Evolutionary conservation across 2,888 invertebrate genomes (phyloP).

Genomic region (Campoplex nolae): DNA sequence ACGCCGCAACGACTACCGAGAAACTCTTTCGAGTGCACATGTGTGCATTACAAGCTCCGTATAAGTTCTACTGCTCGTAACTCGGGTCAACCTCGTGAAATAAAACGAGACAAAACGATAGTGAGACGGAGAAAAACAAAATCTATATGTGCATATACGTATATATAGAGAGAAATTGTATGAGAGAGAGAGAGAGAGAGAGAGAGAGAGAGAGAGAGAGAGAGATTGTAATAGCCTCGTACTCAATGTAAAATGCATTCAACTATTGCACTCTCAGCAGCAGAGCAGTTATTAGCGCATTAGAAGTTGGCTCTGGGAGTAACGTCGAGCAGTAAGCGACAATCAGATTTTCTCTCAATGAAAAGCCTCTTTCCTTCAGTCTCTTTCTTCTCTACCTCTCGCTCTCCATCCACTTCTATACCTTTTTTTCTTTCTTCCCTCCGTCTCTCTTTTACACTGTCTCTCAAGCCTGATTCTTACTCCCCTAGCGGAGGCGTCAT

Average conservation of each 20-base stretch:
- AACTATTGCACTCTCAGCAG: conserved; percentile 58
- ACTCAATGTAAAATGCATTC: conserved; percentile 58
- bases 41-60: conserved; percentile 41
- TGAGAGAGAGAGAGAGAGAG: conserved; percentile 24
- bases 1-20: conserved; percentile 42
- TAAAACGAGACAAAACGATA: background rate
- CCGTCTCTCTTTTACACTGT: background rate
- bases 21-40: conserved; percentile 39
- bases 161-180: conserved; percentile 27
- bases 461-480: background rate
- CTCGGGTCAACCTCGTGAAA: conserved; percentile 51
- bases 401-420: conserved; percentile 24
- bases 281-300: conserved; percentile 63
- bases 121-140: conserved; percentile 18
- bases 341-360: conserved; percentile 67
- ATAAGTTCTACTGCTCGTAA: conserved; percentile 15
- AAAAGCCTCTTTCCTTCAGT: conserved; percentile 36
- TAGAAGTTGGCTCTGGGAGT: conserved; percentile 54
- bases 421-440: background rate
- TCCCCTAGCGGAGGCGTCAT: conserved; percentile 32
- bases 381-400: conserved; percentile 9
- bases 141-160: conserved; percentile 18
- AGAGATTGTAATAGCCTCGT: conserved; percentile 48
- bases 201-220: conserved; percentile 36
- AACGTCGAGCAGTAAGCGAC: conserved; percentile 60